phyloP scores from a whole-genome alignment of 2,797 vertebrate species.

The Poliocrania exsul region DNA sequence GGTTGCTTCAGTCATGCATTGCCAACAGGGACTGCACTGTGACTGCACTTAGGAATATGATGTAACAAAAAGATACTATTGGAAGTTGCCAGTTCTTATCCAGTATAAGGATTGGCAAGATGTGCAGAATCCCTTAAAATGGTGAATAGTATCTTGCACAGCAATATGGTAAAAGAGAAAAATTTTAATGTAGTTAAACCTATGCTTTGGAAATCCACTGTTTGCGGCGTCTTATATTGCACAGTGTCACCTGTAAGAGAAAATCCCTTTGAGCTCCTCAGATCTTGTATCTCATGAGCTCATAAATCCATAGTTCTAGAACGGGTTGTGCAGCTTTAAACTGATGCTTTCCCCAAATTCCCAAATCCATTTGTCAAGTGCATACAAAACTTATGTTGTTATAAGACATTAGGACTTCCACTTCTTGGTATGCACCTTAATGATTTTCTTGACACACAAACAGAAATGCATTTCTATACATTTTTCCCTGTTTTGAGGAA shows the following conservation, averaged over 20 bases:
- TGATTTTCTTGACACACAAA: neutral
- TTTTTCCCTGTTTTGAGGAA: conserved; percentile 27
- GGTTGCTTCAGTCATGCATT: conserved; percentile 47
- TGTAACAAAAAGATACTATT: conserved; percentile 29
- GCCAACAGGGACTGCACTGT: conserved; percentile 34
- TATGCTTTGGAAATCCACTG: conserved; percentile 44
- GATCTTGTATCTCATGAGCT: neutral
- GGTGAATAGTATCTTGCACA: conserved; percentile 38
- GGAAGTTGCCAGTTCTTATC: conserved; percentile 1
- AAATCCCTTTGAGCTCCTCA: conserved; percentile 20
- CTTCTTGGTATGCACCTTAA: conserved; percentile 8
- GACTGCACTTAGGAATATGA: conserved; percentile 30
- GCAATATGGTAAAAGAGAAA: conserved; percentile 25
- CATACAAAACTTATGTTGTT: conserved; percentile 22
- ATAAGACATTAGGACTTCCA: neutral
- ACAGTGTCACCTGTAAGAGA: conserved; percentile 27
- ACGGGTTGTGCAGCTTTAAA: conserved; percentile 58
- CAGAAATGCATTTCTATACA: neutral
- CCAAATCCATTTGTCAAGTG: conserved; percentile 18
- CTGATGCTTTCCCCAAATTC: conserved; percentile 17
- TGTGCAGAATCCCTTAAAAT: conserved; percentile 33
- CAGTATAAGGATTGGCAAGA: neutral
- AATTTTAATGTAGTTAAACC: conserved; percentile 2
- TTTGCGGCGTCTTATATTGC: conserved; percentile 39
- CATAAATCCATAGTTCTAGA: conserved; percentile 13